Conservation (phyloP, 2,797 vertebrate genomes). For the Hoplostethus atlanticus region DNA sequence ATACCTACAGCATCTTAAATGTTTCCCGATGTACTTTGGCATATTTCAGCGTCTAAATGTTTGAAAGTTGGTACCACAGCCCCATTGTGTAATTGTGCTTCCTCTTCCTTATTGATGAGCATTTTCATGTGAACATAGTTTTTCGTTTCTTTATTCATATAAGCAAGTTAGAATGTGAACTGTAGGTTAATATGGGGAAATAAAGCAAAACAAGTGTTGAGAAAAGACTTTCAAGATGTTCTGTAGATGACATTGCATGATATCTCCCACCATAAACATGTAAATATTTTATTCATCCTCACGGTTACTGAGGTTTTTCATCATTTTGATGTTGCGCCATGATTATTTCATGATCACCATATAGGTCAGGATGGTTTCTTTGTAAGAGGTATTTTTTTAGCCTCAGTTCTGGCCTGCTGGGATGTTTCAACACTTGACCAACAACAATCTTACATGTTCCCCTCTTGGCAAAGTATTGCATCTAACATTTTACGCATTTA, state of each 20-base stretch:
- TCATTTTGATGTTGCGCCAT: slow-evolving; percentile 10
- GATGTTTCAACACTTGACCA: not conserved
- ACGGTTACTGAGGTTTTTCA: slow-evolving; percentile 7
- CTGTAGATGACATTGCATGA: not conserved
- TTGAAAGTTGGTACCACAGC: no score
- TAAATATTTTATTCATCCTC: slow-evolving; percentile 29
- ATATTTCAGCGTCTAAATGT: no score
- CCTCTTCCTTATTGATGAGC: no score
- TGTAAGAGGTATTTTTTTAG: not conserved
- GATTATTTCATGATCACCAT: slow-evolving; percentile 29
- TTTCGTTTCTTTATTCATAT: no score
- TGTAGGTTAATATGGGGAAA: not conserved
- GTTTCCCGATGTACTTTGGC: not conserved
- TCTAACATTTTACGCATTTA: no score
- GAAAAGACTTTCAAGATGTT: not conserved
- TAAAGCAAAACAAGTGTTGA: not conserved
- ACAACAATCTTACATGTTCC: not conserved
- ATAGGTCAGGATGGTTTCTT: not conserved
- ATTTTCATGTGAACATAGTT: no score
- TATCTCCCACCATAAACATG: not conserved
- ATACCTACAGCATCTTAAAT: not conserved
- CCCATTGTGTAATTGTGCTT: no score
- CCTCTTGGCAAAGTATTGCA: not conserved
- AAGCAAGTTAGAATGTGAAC: no score
- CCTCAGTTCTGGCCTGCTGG: not conserved